These are phyloP conservation scores for Gryllus longicercus DNA, from an alignment of 2,888 invertebrate species.

Conservation along the genomic window DNA sequence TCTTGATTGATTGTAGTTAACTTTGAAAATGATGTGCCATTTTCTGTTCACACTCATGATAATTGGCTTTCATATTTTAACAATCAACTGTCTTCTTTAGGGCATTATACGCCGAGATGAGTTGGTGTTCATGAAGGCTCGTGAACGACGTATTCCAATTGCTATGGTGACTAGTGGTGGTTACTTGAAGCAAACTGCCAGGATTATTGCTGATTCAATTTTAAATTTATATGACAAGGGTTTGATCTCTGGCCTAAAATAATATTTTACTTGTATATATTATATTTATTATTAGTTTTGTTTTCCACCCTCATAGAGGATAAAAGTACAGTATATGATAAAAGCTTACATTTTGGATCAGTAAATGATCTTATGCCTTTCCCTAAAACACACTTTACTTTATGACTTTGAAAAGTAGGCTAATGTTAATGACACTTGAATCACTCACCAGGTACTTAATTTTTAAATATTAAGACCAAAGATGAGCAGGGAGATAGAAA, in stretches of 20 bases:
- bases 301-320: not conserved
- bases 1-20: not conserved
- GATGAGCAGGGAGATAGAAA: constrained; percentile 17
- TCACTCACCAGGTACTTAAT: not conserved
- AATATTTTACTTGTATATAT: not conserved
- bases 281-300: not conserved
- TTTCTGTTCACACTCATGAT: not conserved
- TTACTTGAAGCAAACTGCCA: constrained; percentile 72
- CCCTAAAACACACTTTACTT: too few relatives aligned
- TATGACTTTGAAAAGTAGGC: not conserved
- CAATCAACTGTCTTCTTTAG: constrained; percentile 48
- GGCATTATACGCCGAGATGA: constrained; percentile 84
- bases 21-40: not conserved
- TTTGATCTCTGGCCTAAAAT: constrained; percentile 49
- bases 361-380: too few relatives aligned
- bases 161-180: constrained; percentile 88
- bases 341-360: too few relatives aligned
- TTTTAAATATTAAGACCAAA: not conserved
- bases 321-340: too few relatives aligned
- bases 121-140: constrained; percentile 72
- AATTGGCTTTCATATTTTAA: not conserved
- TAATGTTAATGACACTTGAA: too few relatives aligned
- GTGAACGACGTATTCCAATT: constrained; percentile 64
- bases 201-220: constrained; percentile 80
- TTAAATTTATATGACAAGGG: constrained; percentile 65